Evolutionary conservation across 2,888 invertebrate species (phyloP), one percentile per base, ranked within the genome.

Genomic region (Choreutis nemorana): DNA sequence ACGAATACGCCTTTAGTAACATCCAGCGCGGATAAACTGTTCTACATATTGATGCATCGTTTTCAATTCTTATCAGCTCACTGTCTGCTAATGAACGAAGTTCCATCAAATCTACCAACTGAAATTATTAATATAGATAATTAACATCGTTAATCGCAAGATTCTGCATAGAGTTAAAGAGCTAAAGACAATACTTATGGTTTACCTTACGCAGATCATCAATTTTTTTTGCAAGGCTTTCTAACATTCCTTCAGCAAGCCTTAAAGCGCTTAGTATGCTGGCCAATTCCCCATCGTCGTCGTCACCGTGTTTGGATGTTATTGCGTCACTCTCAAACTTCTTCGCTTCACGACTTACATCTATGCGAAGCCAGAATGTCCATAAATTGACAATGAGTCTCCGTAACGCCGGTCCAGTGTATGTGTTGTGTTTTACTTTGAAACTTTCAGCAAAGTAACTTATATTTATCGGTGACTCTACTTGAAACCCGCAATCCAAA

Each of bases 401-500:
- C 3, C 71, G 57, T 9, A 66, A 48, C 37, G 58, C 54, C 2
- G 52, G 40, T 0, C 63, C 60, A 2, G 46, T 51, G 2, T 45
- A 36, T n/a, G n/a, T n/a, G n/a, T n/a, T n/a, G n/a, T n/a, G n/a
- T 35, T 41, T 53, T n/a, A 56, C 61, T 34, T 40, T 60, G 21
- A 44, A 38, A 40, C 47, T 56, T 24, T 68, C 58, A 2, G 80
- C 79, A 33, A 65, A 81, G 3, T 54, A 45, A 35, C 58, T 63
- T 34, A 82, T 80, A 24, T 60, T 63, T 10, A 63, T 49, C 3
- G 79, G 72, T 1, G 71, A 55, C 46, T 83, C 82, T 26, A 83
- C 41, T 31, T 72, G 61, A 44, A 83, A 77, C 3, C 83, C 78
- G 38, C 84, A 73, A 40, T 87, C 83, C 21, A 85, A 45, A 28